Percentiles rank a stretch among this genome's conserved stretches.
Evolutionary conservation across 2,113 vertebrate species (phyloP).

Genomic region (Rhipidura dahli): DNA sequence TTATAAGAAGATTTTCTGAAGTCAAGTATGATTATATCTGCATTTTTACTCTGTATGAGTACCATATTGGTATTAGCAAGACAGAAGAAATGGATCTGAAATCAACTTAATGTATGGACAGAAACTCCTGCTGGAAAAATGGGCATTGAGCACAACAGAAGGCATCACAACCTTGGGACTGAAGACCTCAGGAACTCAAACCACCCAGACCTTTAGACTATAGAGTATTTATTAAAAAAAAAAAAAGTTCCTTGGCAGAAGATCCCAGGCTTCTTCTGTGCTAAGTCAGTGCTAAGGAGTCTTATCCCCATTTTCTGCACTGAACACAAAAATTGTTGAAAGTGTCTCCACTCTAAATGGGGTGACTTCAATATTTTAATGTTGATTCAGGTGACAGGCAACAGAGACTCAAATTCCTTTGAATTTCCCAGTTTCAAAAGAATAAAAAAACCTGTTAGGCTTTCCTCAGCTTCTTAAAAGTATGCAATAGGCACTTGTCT

Average conservation of each 20-base stretch:
- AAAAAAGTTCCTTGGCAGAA: not conserved
- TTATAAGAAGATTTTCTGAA: not conserved
- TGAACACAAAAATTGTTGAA: not conserved
- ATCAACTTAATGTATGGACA: not conserved
- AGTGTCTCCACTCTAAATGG: not conserved
- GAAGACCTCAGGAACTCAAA: not conserved
- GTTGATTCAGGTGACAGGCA: not conserved
- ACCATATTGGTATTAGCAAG: not conserved
- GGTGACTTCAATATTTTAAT: not conserved
- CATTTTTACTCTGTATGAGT: not conserved
- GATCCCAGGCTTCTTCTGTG: not conserved
- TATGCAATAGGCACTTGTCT: not conserved
- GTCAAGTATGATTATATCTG: not conserved
- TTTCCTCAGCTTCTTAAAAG: not conserved
- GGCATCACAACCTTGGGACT: not conserved
- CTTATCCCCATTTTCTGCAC: not conserved
- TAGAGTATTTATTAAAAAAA: not conserved
- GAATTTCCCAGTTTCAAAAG: not conserved
- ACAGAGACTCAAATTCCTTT: not conserved
- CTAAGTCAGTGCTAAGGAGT: not conserved
- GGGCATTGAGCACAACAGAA: not conserved
- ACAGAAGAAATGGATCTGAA: not conserved
- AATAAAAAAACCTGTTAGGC: not conserved
- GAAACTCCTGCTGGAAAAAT: not conserved
- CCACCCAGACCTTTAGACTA: not conserved